Base-by-base conservation (phyloP, 2,888 invertebrate genomes). In the Anticlea derivata region DNA sequence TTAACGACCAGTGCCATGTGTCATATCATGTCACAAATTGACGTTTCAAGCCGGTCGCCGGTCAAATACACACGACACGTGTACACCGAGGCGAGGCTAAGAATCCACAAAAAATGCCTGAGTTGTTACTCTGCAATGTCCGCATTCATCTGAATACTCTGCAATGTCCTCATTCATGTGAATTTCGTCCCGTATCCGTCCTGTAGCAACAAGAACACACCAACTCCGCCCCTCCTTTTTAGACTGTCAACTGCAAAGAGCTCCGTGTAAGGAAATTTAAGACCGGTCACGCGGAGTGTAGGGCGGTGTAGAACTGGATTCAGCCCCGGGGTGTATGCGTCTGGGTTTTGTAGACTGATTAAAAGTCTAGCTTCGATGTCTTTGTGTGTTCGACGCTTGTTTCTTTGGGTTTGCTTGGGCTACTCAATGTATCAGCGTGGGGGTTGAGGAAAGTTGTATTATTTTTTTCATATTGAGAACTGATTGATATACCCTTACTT, bases 161-260 rank as follows among this genome's bases (percentile, higher is more conserved):
- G n/a, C n/a, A n/a, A n/a, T n/a, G n/a, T n/a, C n/a, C n/a, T n/a
- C n/a, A n/a, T n/a, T n/a, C n/a, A n/a, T n/a, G n/a, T n/a, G n/a
- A n/a, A n/a, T n/a, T n/a, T 17, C 4, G 17, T 17, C 17, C 20
- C 29, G 39, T 20, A 11, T 29, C 10, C 30, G 40, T 31, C 8
- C 12, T 3, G 22, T 5, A 11, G 30, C 6, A 24, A 6, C 24
- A 10, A 24, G 31, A 33, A 23, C 2, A 4, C 8, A 31, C 31
- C 4, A 33, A 24, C 26, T 2, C 43, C 39, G 30, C 40, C 45
- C 20, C 41, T 40, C 46, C 54, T 43, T 50, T 57, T 59, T 54
- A 63, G 51, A 75, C 83, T 85, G 86, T 84, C 86, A 85, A 81
- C 80, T 80, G 80, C 83, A 83, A 79, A 78, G 74, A 76, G 80